phyloP scores from a whole-genome alignment of 2,888 invertebrate genomes.

The Morpho deidamia region DNA sequence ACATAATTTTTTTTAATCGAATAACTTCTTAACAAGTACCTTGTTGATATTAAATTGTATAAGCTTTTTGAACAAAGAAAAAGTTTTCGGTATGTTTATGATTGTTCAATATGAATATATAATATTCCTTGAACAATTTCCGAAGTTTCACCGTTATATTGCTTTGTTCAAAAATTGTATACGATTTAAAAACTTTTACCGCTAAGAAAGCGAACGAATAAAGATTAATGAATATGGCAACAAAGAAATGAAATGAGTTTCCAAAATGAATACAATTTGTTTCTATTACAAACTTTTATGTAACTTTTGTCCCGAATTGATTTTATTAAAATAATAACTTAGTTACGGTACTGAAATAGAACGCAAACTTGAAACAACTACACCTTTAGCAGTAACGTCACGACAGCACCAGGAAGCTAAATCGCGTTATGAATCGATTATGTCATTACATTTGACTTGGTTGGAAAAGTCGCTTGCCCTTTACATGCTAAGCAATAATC shows the following conservation, averaged over 20 bases:
- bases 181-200: constrained; percentile 5
- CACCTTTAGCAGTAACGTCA: too few species aligned
- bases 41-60: constrained; percentile 8
- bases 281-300: not conserved
- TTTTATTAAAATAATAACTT: too few species aligned
- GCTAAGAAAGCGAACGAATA: not conserved
- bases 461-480: too few species aligned
- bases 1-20: not conserved
- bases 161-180: constrained; percentile 5
- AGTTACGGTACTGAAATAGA: too few species aligned
- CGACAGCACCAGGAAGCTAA: too few species aligned
- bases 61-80: constrained; percentile 8
- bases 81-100: constrained; percentile 10
- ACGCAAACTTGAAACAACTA: too few species aligned
- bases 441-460: too few species aligned
- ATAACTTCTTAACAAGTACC: not conserved
- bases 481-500: too few species aligned
- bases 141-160: constrained; percentile 11
- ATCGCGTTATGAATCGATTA: too few species aligned
- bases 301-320: not conserved
- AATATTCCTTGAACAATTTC: constrained; percentile 15
- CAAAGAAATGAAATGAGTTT: not conserved
- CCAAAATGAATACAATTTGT: not conserved
- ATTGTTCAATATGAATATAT: constrained; percentile 13
- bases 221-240: constrained; percentile 6